These are phyloP conservation scores for Corythaixoides concolor DNA, from an alignment of 2,113 vertebrate genomes.

Conservation along the genomic window DNA sequence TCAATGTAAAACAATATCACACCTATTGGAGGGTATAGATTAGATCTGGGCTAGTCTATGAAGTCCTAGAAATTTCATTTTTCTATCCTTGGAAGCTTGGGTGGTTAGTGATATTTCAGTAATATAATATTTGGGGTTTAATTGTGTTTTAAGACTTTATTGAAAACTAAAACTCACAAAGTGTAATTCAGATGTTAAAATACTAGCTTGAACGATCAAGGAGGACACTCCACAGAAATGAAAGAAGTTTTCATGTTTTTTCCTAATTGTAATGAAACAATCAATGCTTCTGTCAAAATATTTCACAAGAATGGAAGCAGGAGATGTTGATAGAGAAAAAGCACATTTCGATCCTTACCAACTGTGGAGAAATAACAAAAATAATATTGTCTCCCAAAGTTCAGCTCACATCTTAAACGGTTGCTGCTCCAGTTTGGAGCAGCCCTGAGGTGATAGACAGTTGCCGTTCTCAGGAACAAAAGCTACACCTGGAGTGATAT, in stretches of 20 bases:
- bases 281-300: not conserved
- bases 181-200: not conserved
- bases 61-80: not conserved
- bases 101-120: not conserved
- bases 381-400: too few relatives aligned
- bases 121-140: not conserved
- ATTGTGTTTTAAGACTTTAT: not conserved
- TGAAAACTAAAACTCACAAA: not conserved
- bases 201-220: not conserved
- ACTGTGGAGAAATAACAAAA: too few relatives aligned
- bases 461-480: too few relatives aligned
- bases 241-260: not conserved
- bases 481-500: too few relatives aligned
- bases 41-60: not conserved
- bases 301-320: not conserved
- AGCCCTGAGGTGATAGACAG: too few relatives aligned
- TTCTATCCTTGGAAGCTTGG: not conserved
- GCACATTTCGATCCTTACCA: not conserved
- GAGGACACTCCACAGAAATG: not conserved
- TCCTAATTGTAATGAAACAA: not conserved
- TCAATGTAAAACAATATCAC: not conserved
- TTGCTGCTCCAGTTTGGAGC: too few relatives aligned
- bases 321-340: not conserved
- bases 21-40: not conserved
- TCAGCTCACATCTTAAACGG: too few relatives aligned